Evolutionary conservation across 2,888 invertebrate genomes (phyloP).

Genomic region (Junonia oenone): DNA sequence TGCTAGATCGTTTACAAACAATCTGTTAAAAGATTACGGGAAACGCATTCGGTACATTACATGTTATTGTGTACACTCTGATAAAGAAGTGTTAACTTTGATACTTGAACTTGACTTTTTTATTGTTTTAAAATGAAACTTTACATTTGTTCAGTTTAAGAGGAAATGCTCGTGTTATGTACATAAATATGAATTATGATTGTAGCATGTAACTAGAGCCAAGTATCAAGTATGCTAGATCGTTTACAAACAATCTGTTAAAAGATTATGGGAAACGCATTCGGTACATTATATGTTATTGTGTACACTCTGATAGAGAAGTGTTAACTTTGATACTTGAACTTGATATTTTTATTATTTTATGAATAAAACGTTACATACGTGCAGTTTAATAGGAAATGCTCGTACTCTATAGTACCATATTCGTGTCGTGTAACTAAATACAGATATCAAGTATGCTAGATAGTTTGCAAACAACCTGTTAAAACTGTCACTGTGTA

Average conservation of each 20-base stretch:
- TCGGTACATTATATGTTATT: not conserved
- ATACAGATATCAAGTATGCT: too few relatives aligned
- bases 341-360: too few relatives aligned
- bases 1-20: slow-evolving; percentile 56
- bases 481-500: slow-evolving; percentile 47
- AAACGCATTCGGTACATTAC: slow-evolving; percentile 5
- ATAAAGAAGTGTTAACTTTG: not conserved
- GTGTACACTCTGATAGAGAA: not conserved
- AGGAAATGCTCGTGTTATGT: not conserved
- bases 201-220: not conserved
- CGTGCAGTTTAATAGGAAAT: not conserved
- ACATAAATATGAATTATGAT: too few relatives aligned
- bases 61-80: not conserved
- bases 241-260: slow-evolving; percentile 58
- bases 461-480: slow-evolving; percentile 56
- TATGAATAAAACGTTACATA: too few relatives aligned
- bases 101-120: too few relatives aligned
- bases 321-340: not conserved
- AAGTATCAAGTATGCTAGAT: slow-evolving; percentile 54
- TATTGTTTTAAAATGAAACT: too few relatives aligned
- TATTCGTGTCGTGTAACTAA: not conserved
- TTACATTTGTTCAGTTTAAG: not conserved
- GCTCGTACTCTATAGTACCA: too few relatives aligned
- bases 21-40: slow-evolving; percentile 62
- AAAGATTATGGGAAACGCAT: slow-evolving; percentile 48